Conservation (phyloP, 1,140 invertebrate genomes). For the Eufriesea mexicana region DNA sequence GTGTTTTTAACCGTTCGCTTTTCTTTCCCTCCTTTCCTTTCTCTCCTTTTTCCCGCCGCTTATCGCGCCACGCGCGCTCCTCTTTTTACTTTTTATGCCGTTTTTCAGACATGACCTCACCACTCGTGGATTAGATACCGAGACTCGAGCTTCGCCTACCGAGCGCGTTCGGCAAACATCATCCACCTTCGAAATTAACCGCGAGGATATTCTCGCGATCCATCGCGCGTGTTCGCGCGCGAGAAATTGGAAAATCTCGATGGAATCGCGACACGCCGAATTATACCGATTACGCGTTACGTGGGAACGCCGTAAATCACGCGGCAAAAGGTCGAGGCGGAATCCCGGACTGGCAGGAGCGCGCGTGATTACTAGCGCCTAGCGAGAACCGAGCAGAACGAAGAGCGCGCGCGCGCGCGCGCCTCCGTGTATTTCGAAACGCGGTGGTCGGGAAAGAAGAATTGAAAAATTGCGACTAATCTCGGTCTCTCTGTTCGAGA, state of each 20-base stretch:
- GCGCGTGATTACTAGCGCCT: background rate
- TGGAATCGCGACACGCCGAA: background rate
- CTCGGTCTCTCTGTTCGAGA: background rate
- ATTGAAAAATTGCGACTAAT: slow-evolving; percentile 8
- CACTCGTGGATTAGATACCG: background rate
- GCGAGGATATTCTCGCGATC: no score
- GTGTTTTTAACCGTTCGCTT: no score
- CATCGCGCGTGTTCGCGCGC: no score
- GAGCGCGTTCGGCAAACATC: background rate
- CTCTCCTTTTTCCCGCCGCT: background rate
- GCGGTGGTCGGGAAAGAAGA: background rate
- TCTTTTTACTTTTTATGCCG: background rate
- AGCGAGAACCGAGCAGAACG: background rate
- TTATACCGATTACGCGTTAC: slow-evolving; percentile 2
- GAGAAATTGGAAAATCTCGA: background rate
- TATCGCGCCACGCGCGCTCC: background rate
- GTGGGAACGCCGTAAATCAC: slow-evolving; percentile 33
- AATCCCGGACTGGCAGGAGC: background rate
- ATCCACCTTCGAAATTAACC: background rate
- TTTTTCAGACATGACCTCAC: background rate
- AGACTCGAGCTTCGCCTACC: background rate
- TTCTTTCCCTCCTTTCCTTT: background rate
- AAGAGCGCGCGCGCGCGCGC: background rate
- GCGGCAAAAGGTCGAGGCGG: background rate
- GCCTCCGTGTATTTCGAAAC: background rate